phyloP scores from a whole-genome alignment of 2,797 vertebrate species.

The Australoheros facetus region DNA sequence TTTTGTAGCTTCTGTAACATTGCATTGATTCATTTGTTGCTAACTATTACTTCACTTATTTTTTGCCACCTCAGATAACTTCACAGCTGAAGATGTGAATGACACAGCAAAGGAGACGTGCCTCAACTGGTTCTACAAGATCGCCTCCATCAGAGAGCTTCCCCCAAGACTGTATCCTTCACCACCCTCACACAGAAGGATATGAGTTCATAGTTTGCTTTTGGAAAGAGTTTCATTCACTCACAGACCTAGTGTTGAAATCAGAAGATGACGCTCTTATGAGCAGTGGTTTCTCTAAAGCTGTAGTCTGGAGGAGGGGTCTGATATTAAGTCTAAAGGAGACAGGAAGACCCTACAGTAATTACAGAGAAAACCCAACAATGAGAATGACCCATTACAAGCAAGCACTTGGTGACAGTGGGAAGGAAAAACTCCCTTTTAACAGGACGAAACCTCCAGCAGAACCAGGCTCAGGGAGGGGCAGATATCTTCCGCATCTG shows the following conservation, averaged over 20 bases:
- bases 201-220: not conserved
- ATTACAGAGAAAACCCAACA: not conserved
- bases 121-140: slow-evolving; percentile 99
- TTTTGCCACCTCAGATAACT: slow-evolving; percentile 80
- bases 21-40: not conserved
- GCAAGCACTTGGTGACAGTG: not conserved
- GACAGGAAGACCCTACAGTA: not conserved
- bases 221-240: not conserved
- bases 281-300: slow-evolving; percentile 84
- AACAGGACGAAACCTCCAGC: not conserved
- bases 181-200: not conserved
- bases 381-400: not conserved
- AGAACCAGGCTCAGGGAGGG: not conserved
- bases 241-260: not conserved
- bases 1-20: not conserved
- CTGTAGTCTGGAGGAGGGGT: slow-evolving; percentile 85
- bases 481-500: not conserved
- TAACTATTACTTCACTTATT: not conserved
- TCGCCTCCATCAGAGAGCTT: slow-evolving; percentile 97
- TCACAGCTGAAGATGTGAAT: slow-evolving; percentile 89
- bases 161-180: slow-evolving; percentile 95
- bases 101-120: slow-evolving; percentile 98
- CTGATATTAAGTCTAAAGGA: slow-evolving; percentile 87
- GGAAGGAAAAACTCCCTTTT: not conserved
- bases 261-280: slow-evolving; percentile 91